A percentile compares a stretch with the other conserved stretches of the same genome.
phyloP scores from a whole-genome alignment of 2,888 invertebrate species.

The Agrilus cyanescens region DNA sequence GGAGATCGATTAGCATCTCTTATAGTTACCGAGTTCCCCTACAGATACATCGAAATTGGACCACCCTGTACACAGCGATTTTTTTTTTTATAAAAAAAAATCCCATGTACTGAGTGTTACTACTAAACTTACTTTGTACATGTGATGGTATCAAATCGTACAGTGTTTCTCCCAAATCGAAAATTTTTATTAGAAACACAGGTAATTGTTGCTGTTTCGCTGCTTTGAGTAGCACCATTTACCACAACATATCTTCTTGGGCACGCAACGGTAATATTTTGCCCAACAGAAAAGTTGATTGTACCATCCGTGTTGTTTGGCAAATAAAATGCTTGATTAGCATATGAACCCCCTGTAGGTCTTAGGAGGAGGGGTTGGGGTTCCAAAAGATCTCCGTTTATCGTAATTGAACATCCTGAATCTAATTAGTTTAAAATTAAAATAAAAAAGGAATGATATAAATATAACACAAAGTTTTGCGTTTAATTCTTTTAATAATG shows the following conservation, averaged over 20 bases:
- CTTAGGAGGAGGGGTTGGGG: constrained; percentile 49
- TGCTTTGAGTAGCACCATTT: constrained; percentile 4
- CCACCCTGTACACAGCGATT: too few species aligned
- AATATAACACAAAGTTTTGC: too few species aligned
- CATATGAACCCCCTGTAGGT: constrained; percentile 20
- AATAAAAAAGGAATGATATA: too few species aligned
- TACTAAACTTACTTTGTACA: constrained; percentile 26
- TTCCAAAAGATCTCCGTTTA: constrained; percentile 40
- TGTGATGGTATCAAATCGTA: constrained; percentile 33
- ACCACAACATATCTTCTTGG: constrained; percentile 14
- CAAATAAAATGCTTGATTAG: constrained; percentile 16
- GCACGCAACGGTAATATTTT: constrained; percentile 16
- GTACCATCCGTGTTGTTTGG: constrained; percentile 15
- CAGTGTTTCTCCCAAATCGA: constrained; percentile 10
- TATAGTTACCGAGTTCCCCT: too few species aligned
- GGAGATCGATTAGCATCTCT: too few species aligned
- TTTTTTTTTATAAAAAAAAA: too few species aligned
- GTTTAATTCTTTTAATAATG: too few species aligned
- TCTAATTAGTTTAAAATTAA: background rate
- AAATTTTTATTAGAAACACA: constrained; percentile 18
- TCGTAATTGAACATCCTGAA: constrained; percentile 34
- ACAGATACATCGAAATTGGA: too few species aligned
- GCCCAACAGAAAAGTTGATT: constrained; percentile 12
- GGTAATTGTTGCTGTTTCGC: constrained; percentile 8
- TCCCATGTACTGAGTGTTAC: too few species aligned